Percentiles rank a stretch among this genome's conserved stretches.
phyloP scores from a whole-genome alignment of 2,113 vertebrate genomes.

The Antechinus flavipes region DNA sequence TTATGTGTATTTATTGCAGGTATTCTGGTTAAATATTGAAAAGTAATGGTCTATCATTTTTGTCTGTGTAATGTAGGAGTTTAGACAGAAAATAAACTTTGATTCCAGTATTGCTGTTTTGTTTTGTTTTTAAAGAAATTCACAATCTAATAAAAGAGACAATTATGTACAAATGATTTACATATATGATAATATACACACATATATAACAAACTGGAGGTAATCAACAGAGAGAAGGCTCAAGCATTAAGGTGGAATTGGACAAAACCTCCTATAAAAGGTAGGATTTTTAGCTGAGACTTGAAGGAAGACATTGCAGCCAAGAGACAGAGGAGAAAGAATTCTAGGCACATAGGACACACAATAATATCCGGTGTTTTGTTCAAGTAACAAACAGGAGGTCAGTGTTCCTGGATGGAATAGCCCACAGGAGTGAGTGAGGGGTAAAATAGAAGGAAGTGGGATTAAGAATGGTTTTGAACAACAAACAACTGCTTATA shows the following conservation, averaged over 20 bases:
- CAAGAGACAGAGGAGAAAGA: background rate
- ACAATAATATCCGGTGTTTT: background rate
- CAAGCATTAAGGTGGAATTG: background rate
- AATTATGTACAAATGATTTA: background rate
- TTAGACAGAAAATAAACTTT: too few species aligned
- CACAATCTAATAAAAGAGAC: background rate
- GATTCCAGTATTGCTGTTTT: too few species aligned
- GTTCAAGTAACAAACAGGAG: background rate
- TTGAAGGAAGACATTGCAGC: background rate
- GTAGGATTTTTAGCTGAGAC: background rate
- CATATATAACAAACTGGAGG: background rate
- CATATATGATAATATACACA: background rate
- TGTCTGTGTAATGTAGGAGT: slow-evolving; percentile 79
- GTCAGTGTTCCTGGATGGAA: background rate
- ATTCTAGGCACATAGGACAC: background rate
- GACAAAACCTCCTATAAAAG: background rate
- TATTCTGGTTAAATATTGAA: too few species aligned
- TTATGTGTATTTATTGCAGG: too few species aligned
- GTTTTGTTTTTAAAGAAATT: too few species aligned
- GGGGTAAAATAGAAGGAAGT: background rate
- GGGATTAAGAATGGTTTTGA: background rate
- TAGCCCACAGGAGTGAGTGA: background rate
- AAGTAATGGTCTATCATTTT: background rate
- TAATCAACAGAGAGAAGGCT: background rate
- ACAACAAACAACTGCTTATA: background rate